Evolutionary conservation across 1,140 invertebrate species (phyloP).

Genomic region (Drosophila hydei): DNA sequence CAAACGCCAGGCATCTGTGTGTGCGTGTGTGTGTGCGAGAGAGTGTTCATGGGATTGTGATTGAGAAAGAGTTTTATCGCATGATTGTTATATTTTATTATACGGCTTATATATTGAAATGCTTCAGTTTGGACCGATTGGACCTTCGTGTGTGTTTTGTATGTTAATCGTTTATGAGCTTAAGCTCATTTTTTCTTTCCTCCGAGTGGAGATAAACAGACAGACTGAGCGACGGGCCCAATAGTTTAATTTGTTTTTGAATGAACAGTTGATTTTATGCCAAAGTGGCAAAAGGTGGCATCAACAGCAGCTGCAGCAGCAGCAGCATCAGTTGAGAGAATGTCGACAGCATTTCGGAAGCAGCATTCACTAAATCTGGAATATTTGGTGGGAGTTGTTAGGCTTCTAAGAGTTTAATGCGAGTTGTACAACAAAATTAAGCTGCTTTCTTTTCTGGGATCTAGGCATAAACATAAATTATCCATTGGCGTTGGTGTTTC

Average conservation of each 20-base stretch:
- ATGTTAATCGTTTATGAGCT: slow-evolving; percentile 78
- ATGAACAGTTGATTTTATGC: slow-evolving; percentile 82
- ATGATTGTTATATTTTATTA: slow-evolving; percentile 82
- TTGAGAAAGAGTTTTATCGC: slow-evolving; percentile 80
- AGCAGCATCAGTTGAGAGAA: slow-evolving; percentile 12
- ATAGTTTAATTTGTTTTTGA: slow-evolving; percentile 81
- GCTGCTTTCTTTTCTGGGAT: slow-evolving; percentile 33
- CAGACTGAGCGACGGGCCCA: slow-evolving; percentile 48
- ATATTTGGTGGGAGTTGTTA: slow-evolving; percentile 45
- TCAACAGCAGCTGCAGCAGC: slow-evolving; percentile 14
- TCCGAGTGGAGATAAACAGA: slow-evolving; percentile 9
- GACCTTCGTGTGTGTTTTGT: slow-evolving; percentile 77
- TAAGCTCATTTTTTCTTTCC: slow-evolving; percentile 43
- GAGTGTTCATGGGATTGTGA: slow-evolving; percentile 26
- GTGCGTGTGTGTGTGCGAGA: slow-evolving; percentile 4
- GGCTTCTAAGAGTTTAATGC: slow-evolving; percentile 44
- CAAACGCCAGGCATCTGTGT: slow-evolving; percentile 25
- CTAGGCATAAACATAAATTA: slow-evolving; percentile 43
- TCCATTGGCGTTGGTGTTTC: slow-evolving; percentile 37
- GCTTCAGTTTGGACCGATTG: slow-evolving; percentile 58
- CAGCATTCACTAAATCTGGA: slow-evolving; percentile 13
- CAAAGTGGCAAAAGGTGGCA: slow-evolving; percentile 63
- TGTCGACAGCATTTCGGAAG: slow-evolving; percentile 25
- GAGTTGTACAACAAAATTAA: slow-evolving; percentile 50
- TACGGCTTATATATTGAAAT: slow-evolving; percentile 74